phyloP scores from a whole-genome alignment of 2,888 invertebrate species.

The Salpingus planirostris region DNA sequence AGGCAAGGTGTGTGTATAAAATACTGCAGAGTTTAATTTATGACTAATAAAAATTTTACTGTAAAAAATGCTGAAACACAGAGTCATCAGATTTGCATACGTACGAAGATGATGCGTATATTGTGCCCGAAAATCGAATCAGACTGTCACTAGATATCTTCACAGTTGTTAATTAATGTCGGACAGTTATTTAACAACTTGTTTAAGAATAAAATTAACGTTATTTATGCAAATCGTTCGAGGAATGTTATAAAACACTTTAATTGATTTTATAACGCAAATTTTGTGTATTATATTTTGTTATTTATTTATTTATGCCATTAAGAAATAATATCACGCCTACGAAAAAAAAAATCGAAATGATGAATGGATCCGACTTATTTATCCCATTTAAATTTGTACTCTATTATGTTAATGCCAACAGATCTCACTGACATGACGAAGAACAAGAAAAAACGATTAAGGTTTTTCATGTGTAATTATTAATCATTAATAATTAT shows the following conservation, averaged over 20 bases:
- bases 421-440: conserved; percentile 6
- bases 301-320: conserved; percentile 16
- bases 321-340: conserved; percentile 13
- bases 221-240: conserved; percentile 15
- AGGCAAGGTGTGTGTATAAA: conserved; percentile 17
- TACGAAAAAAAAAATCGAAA: conserved; percentile 5
- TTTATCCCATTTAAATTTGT: conserved; percentile 9
- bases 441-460: conserved; percentile 13
- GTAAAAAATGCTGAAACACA: conserved; percentile 14
- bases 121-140: conserved; percentile 8
- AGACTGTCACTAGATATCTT: conserved; percentile 9
- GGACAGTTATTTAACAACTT: conserved; percentile 18
- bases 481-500: no score
- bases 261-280: conserved; percentile 16
- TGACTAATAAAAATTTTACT: conserved; percentile 18
- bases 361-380: conserved; percentile 11
- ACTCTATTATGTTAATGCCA: conserved; percentile 7
- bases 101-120: conserved; percentile 5
- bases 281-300: conserved; percentile 15
- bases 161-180: conserved; percentile 14
- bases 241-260: conserved; percentile 14
- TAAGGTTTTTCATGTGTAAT: no score
- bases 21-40: conserved; percentile 19
- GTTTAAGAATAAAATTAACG: conserved; percentile 18
- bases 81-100: conserved; percentile 12